Evolutionary conservation across 2,888 invertebrate species (phyloP).

Genomic region (Ditula angustiorana): DNA sequence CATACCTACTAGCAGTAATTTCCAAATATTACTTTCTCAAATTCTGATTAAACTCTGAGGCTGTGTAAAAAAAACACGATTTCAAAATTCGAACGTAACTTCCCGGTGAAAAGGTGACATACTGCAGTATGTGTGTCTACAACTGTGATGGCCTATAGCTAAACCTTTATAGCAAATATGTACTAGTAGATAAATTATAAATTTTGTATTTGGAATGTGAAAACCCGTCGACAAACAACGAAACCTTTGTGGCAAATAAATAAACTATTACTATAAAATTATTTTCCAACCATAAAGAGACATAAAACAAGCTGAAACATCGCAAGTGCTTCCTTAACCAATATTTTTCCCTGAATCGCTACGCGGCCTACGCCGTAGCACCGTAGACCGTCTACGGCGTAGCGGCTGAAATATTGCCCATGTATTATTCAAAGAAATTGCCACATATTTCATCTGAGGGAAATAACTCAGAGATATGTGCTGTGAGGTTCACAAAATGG

Average conservation of each 20-base stretch:
- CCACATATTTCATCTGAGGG: constrained; percentile 86
- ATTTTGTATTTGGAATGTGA: background rate
- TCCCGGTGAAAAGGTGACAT: too few species aligned
- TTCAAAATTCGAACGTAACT: too few species aligned
- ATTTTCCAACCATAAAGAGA: constrained; percentile 34
- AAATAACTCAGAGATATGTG: constrained; percentile 82
- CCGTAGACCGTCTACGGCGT: constrained; percentile 51
- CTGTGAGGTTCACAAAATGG: constrained; percentile 57
- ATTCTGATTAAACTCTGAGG: background rate
- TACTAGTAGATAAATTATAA: too few species aligned
- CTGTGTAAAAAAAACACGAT: background rate
- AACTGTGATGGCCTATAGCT: too few species aligned
- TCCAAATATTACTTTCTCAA: background rate
- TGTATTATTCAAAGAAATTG: constrained; percentile 88
- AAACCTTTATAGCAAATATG: too few species aligned
- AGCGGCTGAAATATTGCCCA: constrained; percentile 84
- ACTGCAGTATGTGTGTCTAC: too few species aligned
- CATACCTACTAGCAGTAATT: too few species aligned
- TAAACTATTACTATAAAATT: constrained; percentile 23
- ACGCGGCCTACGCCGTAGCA: constrained; percentile 48
- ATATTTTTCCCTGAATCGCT: constrained; percentile 45
- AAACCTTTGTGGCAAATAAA: constrained; percentile 3
- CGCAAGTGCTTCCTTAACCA: constrained; percentile 56
- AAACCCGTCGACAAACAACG: background rate
- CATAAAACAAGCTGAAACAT: constrained; percentile 60